These are phyloP conservation scores for Xiphorhynchus elegans DNA, from an alignment of 2,113 vertebrate species.

Conservation along the genomic window DNA sequence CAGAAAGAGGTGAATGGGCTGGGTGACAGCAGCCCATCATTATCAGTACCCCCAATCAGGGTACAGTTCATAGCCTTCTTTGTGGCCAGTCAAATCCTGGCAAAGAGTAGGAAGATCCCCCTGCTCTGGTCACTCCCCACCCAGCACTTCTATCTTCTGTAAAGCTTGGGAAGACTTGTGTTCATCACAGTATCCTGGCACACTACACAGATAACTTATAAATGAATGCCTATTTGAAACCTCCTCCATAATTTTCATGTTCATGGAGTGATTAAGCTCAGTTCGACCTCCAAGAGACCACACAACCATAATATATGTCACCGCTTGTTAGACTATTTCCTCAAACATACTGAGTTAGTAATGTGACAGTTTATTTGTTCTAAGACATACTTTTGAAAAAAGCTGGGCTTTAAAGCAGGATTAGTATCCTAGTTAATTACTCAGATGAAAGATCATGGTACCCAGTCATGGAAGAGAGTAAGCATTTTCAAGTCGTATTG, in stretches of 20 bases:
- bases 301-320: neutral
- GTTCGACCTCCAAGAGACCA: neutral
- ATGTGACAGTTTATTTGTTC: neutral
- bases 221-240: neutral
- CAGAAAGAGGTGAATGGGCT: neutral
- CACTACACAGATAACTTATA: neutral
- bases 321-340: neutral
- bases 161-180: neutral
- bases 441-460: neutral
- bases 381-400: neutral
- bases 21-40: neutral
- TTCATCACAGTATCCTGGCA: neutral
- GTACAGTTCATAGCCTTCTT: neutral
- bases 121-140: rapidly evolving
- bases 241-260: neutral
- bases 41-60: neutral
- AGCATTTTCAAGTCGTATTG: neutral
- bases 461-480: neutral
- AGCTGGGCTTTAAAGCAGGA: neutral
- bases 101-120: neutral
- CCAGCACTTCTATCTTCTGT: neutral
- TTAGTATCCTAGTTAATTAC: neutral
- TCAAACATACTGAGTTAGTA: neutral
- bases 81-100: neutral
- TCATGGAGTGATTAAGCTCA: neutral